Evolutionary conservation across 1,140 invertebrate genomes (phyloP).

Genomic region (Melanaphis sacchari): DNA sequence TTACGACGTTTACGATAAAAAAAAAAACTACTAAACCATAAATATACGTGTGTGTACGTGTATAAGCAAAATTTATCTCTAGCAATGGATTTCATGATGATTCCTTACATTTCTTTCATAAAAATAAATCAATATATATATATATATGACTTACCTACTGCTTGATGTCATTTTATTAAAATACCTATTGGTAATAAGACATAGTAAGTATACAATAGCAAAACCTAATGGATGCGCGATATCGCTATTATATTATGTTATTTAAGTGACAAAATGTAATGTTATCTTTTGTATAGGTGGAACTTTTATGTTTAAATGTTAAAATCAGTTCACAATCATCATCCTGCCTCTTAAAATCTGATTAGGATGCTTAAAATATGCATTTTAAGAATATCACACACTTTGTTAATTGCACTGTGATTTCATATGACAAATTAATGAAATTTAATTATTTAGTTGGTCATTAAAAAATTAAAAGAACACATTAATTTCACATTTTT

Average conservation of each 20-base stretch:
- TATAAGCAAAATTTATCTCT: background rate
- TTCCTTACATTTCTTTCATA: background rate
- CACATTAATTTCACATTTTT: no score
- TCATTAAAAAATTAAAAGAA: no score
- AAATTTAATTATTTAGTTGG: background rate
- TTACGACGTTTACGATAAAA: conserved; percentile 31
- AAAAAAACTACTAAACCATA: background rate
- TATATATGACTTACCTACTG: background rate
- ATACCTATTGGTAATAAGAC: no score
- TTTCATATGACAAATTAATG: background rate
- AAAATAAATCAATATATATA: background rate
- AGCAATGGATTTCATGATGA: background rate
- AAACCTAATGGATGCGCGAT: background rate
- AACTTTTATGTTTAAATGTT: background rate
- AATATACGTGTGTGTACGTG: background rate
- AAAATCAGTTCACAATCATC: background rate
- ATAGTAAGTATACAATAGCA: background rate
- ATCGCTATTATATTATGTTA: background rate
- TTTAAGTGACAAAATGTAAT: background rate
- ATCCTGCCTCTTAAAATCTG: background rate
- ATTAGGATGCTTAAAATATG: background rate
- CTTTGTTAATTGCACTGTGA: background rate
- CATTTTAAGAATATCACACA: background rate
- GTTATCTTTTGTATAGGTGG: background rate
- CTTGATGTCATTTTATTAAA: no score